Evolutionary conservation across 1,140 invertebrate genomes (phyloP).

Genomic region (Drosophila prosaltans): DNA sequence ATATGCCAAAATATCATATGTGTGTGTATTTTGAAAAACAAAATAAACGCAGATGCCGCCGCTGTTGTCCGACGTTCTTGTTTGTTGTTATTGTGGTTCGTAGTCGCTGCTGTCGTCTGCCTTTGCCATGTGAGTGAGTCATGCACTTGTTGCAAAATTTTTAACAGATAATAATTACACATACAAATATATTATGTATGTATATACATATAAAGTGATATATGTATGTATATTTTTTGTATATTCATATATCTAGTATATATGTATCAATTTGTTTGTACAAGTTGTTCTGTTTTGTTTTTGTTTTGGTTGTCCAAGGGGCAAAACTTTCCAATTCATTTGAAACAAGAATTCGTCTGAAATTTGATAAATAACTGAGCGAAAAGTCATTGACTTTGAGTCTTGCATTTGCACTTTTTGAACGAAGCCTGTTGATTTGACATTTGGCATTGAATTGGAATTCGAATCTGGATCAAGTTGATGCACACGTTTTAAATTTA

Average conservation of each 20-base stretch:
- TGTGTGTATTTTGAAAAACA: conserved; percentile 55
- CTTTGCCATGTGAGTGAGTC: conserved; percentile 48
- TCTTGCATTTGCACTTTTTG: conserved; percentile 22
- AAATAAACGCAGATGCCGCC: conserved; percentile 58
- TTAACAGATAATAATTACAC: conserved; percentile 63
- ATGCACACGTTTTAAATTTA: not conserved
- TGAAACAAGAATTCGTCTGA: conserved; percentile 24
- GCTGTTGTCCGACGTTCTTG: conserved; percentile 46
- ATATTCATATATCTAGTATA: conserved; percentile 19
- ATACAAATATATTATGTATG: conserved; percentile 13
- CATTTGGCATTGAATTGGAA: conserved; percentile 24
- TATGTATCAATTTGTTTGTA: conserved; percentile 32
- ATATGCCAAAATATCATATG: conserved; percentile 22
- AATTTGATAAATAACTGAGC: conserved; percentile 50
- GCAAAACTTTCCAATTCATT: conserved; percentile 48
- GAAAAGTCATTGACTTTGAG: conserved; percentile 48
- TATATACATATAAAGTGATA: conserved; percentile 1
- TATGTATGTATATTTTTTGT: not conserved
- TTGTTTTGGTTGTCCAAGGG: conserved; percentile 27
- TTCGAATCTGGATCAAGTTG: not conserved
- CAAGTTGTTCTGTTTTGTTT: conserved; percentile 50
- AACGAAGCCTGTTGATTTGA: conserved; percentile 34
- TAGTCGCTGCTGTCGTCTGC: conserved; percentile 36
- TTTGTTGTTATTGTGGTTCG: conserved; percentile 54
- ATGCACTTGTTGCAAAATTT: conserved; percentile 78